Evolutionary conservation across 2,888 invertebrate genomes (phyloP).

Genomic region (Orthosia incerta): DNA sequence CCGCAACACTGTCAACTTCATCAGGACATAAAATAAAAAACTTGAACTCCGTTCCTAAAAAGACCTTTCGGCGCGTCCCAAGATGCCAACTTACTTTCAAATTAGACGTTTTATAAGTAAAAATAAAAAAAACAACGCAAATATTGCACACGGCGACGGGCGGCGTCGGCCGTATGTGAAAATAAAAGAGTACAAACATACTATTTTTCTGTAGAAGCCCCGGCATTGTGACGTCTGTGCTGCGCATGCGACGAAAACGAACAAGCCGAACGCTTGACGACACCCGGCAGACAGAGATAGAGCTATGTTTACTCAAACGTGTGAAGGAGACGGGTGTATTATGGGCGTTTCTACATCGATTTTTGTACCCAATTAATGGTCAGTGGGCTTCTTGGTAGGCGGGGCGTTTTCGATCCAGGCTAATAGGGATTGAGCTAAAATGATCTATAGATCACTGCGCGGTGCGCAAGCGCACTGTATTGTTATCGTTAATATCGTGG

Average conservation of each 20-base stretch:
- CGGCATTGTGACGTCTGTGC: conserved; percentile 83
- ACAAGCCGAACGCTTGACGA: conserved; percentile 76
- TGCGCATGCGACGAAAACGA: conserved; percentile 87
- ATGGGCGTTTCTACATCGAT: conserved; percentile 86
- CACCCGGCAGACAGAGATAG: conserved; percentile 70
- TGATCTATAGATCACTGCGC: conserved; percentile 89
- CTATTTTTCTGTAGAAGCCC: conserved; percentile 88
- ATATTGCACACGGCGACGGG: conserved; percentile 88
- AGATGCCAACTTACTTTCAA: conserved; percentile 82
- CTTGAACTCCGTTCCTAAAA: conserved; percentile 61
- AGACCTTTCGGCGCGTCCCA: conserved; percentile 73
- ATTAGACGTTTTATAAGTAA: conserved; percentile 82
- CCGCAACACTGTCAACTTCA: conserved; percentile 77
- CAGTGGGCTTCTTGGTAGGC: conserved; percentile 89
- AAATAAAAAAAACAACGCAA: conserved; percentile 87
- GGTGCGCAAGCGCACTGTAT: conserved; percentile 83
- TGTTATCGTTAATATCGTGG: conserved; percentile 88
- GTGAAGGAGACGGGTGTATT: conserved; percentile 72
- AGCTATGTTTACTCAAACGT: conserved; percentile 36
- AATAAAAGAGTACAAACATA: conserved; percentile 83
- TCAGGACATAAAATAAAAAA: conserved; percentile 64
- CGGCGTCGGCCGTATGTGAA: conserved; percentile 82
- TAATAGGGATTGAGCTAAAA: conserved; percentile 89
- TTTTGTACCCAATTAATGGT: conserved; percentile 89
- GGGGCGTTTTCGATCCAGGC: conserved; percentile 84